Base-by-base conservation (phyloP, 2,888 invertebrate genomes). In the Caenorhabditis sp. region DNA sequence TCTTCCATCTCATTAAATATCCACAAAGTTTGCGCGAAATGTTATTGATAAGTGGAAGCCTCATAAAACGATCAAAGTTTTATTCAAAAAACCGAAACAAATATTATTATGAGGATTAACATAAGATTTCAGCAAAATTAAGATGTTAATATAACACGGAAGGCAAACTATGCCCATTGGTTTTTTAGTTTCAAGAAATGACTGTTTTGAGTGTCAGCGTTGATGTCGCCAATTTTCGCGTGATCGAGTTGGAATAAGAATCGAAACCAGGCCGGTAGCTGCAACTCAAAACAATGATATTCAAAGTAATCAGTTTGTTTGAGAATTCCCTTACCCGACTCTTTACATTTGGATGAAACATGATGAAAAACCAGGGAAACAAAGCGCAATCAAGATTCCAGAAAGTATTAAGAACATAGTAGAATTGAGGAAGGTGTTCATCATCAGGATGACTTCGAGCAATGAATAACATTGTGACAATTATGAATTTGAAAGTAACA, bases 291-390 rank as follows among this genome's bases (percentile, higher is more conserved):
- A 43, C 5, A 17, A 10, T 17, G 43, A 17, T 43, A 3, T 43
- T 43, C 43, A 43, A 43, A 2, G 31, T 31, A 10, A 6, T 10
- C 31, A 43, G 14, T 43, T 14, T 17, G 14, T 3, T 17, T 10
- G 2, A 5, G 5, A 3, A 6, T 17, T 3, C 2, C 6, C 43
- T 43, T 43, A 43, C 43, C 12, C 43, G 43, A 10, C 14, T 17
- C 3, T 43, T 43, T 3, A 43, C 43, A 43, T 17, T 64, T 3
- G 69, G 63, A 26, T 64, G 63, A 55, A 69, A 69, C 5, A 64
- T 23, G 5, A 69, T 63, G 50, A 69, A 69, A 26, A 64, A 64
- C 69, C 69, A 69, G 1, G 69, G 69, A 19, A 69, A 69, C 6
- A 69, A 24, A 19, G 60, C 23, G 8, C 69, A 69, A 17, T 64